phyloP scores from a whole-genome alignment of 2,113 vertebrate species.

The Trematocara stigmaticum region DNA sequence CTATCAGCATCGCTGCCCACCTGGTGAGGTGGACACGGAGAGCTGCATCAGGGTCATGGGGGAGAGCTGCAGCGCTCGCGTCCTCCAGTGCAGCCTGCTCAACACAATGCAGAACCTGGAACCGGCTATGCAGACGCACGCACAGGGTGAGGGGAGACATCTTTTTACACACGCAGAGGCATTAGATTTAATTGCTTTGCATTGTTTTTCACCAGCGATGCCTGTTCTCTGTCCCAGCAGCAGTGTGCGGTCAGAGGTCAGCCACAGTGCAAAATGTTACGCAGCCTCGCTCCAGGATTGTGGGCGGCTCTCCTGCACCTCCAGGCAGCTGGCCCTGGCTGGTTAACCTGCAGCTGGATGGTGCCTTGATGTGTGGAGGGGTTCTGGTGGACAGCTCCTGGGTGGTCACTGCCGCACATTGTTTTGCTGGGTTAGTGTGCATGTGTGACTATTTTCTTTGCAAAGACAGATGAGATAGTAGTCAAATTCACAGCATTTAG shows the following conservation, averaged over 20 bases:
- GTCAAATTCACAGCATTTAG: neutral
- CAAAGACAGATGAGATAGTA: neutral
- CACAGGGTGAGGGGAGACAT: slow-evolving; percentile 55
- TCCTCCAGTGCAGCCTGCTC: slow-evolving; percentile 76
- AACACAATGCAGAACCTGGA: slow-evolving; percentile 77
- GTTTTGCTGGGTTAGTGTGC: slow-evolving; percentile 82
- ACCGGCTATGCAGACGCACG: slow-evolving; percentile 57
- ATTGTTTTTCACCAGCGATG: neutral
- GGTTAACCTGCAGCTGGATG: slow-evolving; percentile 84
- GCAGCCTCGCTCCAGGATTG: slow-evolving; percentile 74
- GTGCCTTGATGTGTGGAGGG: slow-evolving; percentile 88
- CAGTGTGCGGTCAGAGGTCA: slow-evolving; percentile 75
- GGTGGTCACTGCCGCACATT: slow-evolving; percentile 92
- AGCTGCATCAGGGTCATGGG: slow-evolving; percentile 74
- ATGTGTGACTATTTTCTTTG: neutral
- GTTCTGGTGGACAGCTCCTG: slow-evolving; percentile 86
- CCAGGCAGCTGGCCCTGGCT: slow-evolving; percentile 91
- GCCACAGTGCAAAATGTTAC: slow-evolving; percentile 63
- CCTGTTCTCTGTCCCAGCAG: slow-evolving; percentile 49
- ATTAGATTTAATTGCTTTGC: neutral
- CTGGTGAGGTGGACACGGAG: slow-evolving; percentile 48
- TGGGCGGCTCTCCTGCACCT: slow-evolving; percentile 81
- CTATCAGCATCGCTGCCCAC: slow-evolving; percentile 76
- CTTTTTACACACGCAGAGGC: neutral
- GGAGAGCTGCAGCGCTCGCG: slow-evolving; percentile 74